These are phyloP conservation scores for Umimayanthus kanabou DNA, from an alignment of 92 coral and sea anemone species.

Conservation along the genomic window DNA sequence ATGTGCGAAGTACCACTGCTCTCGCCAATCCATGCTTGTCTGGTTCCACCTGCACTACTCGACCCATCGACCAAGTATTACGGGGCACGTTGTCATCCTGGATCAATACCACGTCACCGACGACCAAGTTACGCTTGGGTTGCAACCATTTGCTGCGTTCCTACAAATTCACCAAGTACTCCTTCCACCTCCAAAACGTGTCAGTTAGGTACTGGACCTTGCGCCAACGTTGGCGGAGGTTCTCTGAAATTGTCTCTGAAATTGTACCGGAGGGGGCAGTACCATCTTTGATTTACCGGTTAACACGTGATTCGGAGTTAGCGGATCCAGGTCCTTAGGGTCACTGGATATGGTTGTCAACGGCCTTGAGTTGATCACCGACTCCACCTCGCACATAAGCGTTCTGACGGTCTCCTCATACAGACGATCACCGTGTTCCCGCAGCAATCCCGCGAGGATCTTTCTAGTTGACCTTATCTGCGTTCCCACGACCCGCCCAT, in stretches of 20 bases:
- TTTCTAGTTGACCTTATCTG: conserved; percentile 17
- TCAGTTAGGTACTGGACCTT: too few species aligned
- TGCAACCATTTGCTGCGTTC: conserved; percentile 45
- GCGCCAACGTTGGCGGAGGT: too few species aligned
- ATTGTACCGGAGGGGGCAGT: conserved; percentile 48
- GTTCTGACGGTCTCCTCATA: conserved; percentile 49
- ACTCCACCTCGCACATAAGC: not conserved
- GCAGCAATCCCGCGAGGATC: conserved; percentile 27
- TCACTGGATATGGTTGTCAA: conserved; percentile 41
- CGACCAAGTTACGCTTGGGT: conserved; percentile 27
- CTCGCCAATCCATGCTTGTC: not conserved
- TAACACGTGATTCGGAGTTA: conserved; percentile 12
- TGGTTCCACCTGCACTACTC: not conserved
- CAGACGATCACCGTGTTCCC: conserved; percentile 48
- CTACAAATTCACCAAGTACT: not conserved
- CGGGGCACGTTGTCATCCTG: conserved; percentile 37
- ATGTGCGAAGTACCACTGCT: conserved; percentile 26
- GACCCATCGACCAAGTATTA: conserved; percentile 24
- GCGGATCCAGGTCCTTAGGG: conserved; percentile 40
- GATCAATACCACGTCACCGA: conserved; percentile 40
- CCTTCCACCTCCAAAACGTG: too few species aligned
- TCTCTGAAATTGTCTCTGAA: conserved; percentile 26
- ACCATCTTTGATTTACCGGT: too few species aligned
- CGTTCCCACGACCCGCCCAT: conserved; percentile 70
- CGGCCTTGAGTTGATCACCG: conserved; percentile 38